Percentiles rank a stretch among this genome's conserved stretches.
Evolutionary conservation across 2,113 vertebrate species (phyloP).

Genomic region (Dasyornis broadbenti): DNA sequence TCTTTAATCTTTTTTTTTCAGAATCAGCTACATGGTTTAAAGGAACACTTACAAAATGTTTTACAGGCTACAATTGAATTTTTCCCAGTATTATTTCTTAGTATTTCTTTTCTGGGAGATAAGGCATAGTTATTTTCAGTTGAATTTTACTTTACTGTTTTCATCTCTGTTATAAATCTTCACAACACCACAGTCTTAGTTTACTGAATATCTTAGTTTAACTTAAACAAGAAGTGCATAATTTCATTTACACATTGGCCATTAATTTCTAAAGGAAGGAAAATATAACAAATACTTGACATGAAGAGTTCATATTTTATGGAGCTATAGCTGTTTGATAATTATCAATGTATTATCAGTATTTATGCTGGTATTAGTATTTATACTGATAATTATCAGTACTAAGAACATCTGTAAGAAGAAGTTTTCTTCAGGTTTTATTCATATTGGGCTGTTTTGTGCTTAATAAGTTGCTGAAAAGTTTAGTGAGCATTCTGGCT

Average conservation of each 20-base stretch:
- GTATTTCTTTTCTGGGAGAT: not conserved
- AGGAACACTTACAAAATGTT: not conserved
- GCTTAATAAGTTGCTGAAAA: not conserved
- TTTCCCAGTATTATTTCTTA: not conserved
- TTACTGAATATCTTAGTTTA: not conserved
- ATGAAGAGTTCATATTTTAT: not conserved
- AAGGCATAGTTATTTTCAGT: not conserved
- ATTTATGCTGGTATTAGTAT: not conserved
- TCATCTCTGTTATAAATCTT: not conserved
- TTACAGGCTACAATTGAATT: not conserved
- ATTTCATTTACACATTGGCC: not conserved
- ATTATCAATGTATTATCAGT: not conserved
- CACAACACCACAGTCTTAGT: not conserved
- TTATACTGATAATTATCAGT: not conserved
- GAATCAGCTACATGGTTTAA: not conserved
- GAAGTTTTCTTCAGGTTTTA: not conserved
- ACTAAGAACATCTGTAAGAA: not conserved
- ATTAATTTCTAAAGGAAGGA: not conserved
- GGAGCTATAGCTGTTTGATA: not conserved
- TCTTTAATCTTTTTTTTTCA: not conserved
- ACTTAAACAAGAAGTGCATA: not conserved
- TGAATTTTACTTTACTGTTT: not conserved
- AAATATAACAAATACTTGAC: not conserved
- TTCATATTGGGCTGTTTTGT: not conserved
- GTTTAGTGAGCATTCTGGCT: not conserved